Conservation (phyloP, 2,797 vertebrate species). For the Lycodopsis pacificus region DNA sequence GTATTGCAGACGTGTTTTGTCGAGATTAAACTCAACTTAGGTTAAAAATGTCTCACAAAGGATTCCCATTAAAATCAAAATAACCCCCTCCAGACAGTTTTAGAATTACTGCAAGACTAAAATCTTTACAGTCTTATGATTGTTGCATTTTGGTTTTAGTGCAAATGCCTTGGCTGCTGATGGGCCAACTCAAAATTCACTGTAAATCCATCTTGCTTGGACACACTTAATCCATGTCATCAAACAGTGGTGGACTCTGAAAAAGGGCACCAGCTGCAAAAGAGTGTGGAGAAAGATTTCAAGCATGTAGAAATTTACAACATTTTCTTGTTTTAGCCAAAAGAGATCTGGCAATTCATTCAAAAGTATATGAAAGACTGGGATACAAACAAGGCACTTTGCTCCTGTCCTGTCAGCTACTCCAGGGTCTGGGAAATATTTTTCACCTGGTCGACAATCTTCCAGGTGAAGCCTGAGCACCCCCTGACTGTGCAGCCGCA, state of each 20-base stretch:
- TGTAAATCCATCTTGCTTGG: neutral
- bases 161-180: constrained; percentile 14
- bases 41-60: too few relatives aligned
- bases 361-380: neutral
- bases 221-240: neutral
- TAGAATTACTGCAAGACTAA: too few relatives aligned
- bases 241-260: neutral
- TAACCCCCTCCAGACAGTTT: too few relatives aligned
- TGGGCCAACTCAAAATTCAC: too few relatives aligned
- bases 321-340: neutral
- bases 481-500: constrained; percentile 89
- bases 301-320: neutral
- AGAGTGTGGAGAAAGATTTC: neutral
- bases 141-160: too few relatives aligned
- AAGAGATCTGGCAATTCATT: neutral
- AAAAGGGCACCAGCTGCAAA: neutral
- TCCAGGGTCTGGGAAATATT: constrained; percentile 26
- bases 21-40: neutral
- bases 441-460: constrained; percentile 70
- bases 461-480: constrained; percentile 90
- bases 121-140: too few relatives aligned
- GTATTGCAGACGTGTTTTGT: neutral
- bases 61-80: too few relatives aligned
- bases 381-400: constrained; percentile 40
- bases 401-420: neutral